Conservation (phyloP, 2,113 vertebrate species). For the Lethenteron camtschaticum region DNA sequence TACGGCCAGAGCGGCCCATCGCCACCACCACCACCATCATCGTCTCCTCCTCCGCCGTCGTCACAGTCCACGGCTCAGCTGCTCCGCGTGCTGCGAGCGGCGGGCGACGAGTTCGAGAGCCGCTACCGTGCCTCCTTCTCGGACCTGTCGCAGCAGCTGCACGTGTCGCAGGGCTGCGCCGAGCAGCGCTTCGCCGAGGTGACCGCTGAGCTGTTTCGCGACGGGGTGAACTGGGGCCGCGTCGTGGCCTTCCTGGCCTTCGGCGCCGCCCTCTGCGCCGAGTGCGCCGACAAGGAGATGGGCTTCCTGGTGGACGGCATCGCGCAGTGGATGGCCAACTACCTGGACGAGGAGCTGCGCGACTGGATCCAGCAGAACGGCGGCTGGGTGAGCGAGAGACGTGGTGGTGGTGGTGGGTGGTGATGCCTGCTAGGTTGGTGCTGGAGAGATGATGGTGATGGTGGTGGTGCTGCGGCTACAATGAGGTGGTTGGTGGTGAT, state of each 20-base stretch:
- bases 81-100: constrained; percentile 45
- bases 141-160: constrained; percentile 81
- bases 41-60: too few relatives aligned
- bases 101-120: constrained; percentile 80
- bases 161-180: constrained; percentile 69
- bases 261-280: constrained; percentile 76
- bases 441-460: too few relatives aligned
- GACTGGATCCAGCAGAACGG: constrained; percentile 84
- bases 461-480: too few relatives aligned
- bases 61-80: too few relatives aligned
- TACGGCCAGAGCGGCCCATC: background rate
- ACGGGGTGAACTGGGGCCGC: constrained; percentile 93
- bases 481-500: too few relatives aligned
- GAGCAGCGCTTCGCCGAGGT: constrained; percentile 95
- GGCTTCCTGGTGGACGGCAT: constrained; percentile 58
- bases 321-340: constrained; percentile 77
- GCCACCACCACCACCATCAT: too few relatives aligned
- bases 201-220: constrained; percentile 87
- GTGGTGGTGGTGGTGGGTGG: too few relatives aligned
- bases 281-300: constrained; percentile 97
- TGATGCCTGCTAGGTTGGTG: too few relatives aligned
- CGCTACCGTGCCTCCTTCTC: constrained; percentile 68
- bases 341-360: constrained; percentile 77
- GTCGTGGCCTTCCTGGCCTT: constrained; percentile 89
- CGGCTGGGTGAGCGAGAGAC: constrained; percentile 60